Evolutionary conservation across 1,140 invertebrate species (phyloP).

Genomic region (Drosophila cardini): DNA sequence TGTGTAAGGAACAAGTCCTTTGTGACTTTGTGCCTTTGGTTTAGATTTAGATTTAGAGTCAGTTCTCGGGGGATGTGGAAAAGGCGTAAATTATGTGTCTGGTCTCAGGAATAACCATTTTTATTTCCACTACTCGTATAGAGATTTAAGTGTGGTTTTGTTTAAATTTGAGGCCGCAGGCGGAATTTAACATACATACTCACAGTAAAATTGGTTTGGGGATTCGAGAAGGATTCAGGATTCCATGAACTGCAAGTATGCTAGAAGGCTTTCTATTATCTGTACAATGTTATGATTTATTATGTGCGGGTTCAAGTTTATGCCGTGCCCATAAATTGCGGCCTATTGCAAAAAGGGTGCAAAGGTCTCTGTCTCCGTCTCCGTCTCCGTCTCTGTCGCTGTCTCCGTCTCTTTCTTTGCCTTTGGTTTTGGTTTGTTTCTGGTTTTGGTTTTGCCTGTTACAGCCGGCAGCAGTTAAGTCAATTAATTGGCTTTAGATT

Average conservation of each 20-base stretch:
- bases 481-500: slow-evolving; percentile 80
- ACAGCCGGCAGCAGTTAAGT: slow-evolving; percentile 74
- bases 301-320: slow-evolving; percentile 78
- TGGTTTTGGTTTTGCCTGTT: slow-evolving; percentile 29
- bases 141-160: slow-evolving; percentile 29
- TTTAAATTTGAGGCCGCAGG: slow-evolving; percentile 67
- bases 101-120: background rate
- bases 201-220: background rate
- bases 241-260: slow-evolving; percentile 29
- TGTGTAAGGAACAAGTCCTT: slow-evolving; percentile 12
- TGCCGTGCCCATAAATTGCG: slow-evolving; percentile 72
- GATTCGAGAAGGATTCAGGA: slow-evolving; percentile 28
- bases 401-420: too few relatives aligned
- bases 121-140: background rate
- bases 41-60: background rate
- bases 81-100: slow-evolving; percentile 10
- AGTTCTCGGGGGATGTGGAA: background rate
- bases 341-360: slow-evolving; percentile 43
- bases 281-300: slow-evolving; percentile 80
- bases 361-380: slow-evolving; percentile 19
- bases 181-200: background rate
- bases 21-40: background rate
- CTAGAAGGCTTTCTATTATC: slow-evolving; percentile 73
- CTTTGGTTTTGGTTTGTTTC: too few relatives aligned
- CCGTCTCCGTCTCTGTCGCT: too few relatives aligned